Evolutionary conservation across 2,888 invertebrate species (phyloP).

Genomic region (Schizotus pectinicornis): DNA sequence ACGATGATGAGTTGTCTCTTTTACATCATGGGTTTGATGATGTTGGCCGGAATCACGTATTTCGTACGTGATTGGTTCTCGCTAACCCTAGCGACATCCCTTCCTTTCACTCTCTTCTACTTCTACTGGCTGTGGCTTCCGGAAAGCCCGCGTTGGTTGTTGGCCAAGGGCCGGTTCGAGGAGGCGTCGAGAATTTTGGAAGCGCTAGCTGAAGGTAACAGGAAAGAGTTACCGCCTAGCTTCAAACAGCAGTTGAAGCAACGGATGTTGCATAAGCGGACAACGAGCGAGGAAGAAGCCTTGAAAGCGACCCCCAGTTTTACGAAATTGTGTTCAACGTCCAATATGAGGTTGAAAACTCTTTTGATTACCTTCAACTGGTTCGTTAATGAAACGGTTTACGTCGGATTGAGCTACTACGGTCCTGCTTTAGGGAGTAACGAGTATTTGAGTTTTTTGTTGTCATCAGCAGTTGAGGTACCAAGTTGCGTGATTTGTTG

Average conservation of each 20-base stretch:
- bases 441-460: constrained; percentile 86
- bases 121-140: constrained; percentile 86
- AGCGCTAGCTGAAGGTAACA: constrained; percentile 78
- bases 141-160: constrained; percentile 91
- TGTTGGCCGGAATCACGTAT: constrained; percentile 85
- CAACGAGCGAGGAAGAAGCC: constrained; percentile 62
- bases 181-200: constrained; percentile 82
- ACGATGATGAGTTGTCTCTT: constrained; percentile 92
- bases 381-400: constrained; percentile 93
- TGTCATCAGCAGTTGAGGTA: constrained; percentile 86
- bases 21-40: constrained; percentile 85
- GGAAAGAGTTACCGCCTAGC: constrained; percentile 74
- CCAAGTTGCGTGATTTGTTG: constrained; percentile 89
- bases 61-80: constrained; percentile 83
- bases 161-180: constrained; percentile 77
- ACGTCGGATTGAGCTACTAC: constrained; percentile 90
- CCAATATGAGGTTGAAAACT: constrained; percentile 89
- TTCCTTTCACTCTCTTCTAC: constrained; percentile 85
- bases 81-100: constrained; percentile 79
- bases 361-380: constrained; percentile 85
- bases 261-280: constrained; percentile 69
- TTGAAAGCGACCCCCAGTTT: constrained; percentile 64
- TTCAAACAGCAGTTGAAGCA: constrained; percentile 76
- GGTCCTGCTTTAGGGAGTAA: constrained; percentile 87
- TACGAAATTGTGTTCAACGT: constrained; percentile 75